Percentiles rank a stretch among this genome's conserved stretches.
Conservation (phyloP, 2,797 vertebrate genomes). For the Calcarius lapponicus region DNA sequence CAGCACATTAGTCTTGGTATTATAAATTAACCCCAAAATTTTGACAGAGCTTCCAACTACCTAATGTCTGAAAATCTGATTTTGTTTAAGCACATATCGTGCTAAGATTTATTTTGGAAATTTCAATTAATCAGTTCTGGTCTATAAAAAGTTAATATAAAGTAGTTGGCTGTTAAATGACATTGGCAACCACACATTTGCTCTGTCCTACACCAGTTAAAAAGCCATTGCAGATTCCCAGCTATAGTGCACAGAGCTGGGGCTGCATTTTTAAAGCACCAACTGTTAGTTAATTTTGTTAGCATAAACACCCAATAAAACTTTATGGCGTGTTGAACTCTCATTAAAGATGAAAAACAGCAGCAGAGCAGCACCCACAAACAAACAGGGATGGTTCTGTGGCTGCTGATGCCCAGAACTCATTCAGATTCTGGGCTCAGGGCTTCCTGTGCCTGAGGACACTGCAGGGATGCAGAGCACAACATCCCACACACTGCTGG, state of each 20-base stretch:
- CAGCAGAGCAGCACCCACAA: constrained; percentile 1
- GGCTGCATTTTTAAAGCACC: constrained; percentile 35
- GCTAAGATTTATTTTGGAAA: background rate
- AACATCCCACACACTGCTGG: rapidly evolving
- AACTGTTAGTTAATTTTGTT: constrained; percentile 61
- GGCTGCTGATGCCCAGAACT: rapidly evolving
- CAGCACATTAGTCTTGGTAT: background rate
- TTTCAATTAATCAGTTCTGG: constrained; percentile 1
- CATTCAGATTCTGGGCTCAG: background rate
- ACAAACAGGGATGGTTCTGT: background rate
- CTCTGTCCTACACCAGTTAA: constrained; percentile 27
- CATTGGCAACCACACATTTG: background rate
- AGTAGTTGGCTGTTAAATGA: background rate
- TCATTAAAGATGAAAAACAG: constrained; percentile 62
- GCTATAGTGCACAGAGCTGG: background rate
- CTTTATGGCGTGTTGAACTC: constrained; percentile 47
- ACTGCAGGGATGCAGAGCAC: background rate
- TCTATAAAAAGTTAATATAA: constrained; percentile 20
- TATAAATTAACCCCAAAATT: constrained; percentile 11
- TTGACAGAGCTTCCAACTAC: background rate
- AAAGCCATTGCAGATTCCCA: constrained; percentile 30
- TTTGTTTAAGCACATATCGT: background rate
- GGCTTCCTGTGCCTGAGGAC: background rate
- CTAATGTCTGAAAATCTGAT: background rate
- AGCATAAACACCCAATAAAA: constrained; percentile 60